These are phyloP conservation scores for Microhierax caerulescens DNA, from an alignment of 2,797 vertebrate genomes.

Conservation along the genomic window DNA sequence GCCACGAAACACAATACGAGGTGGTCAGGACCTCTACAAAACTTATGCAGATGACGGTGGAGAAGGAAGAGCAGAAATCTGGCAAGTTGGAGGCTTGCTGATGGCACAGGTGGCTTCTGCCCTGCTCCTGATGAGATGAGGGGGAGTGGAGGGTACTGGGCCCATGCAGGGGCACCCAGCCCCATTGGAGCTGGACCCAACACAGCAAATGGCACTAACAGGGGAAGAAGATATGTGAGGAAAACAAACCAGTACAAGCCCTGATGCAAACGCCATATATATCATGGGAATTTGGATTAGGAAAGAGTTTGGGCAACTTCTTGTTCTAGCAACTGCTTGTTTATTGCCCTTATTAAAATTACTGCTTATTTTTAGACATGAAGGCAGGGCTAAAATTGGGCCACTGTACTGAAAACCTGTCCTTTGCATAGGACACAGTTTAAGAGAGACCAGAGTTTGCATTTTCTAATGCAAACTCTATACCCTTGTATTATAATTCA, in stretches of 20 bases:
- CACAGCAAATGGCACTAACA: neutral
- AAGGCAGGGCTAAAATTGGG: neutral
- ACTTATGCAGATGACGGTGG: neutral
- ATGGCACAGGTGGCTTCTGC: neutral
- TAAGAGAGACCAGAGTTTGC: neutral
- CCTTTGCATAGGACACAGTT: neutral
- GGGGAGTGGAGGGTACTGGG: neutral
- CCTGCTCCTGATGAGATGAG: neutral
- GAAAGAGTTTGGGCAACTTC: neutral
- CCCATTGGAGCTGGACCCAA: neutral
- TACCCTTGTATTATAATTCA: neutral
- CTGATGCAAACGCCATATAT: neutral
- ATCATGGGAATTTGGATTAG: neutral
- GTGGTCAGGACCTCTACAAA: neutral
- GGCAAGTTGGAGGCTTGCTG: neutral
- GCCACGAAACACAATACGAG: neutral
- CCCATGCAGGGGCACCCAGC: neutral
- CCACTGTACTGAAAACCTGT: neutral
- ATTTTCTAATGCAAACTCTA: neutral
- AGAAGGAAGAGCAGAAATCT: neutral
- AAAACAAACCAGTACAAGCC: neutral
- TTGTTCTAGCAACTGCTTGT: neutral
- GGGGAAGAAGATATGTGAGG: fast-evolving
- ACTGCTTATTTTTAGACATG: conserved; percentile 7
- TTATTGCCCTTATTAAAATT: neutral